These are phyloP conservation scores for Alauda arvensis DNA, from an alignment of 2,797 vertebrate genomes.

Conservation along the genomic window DNA sequence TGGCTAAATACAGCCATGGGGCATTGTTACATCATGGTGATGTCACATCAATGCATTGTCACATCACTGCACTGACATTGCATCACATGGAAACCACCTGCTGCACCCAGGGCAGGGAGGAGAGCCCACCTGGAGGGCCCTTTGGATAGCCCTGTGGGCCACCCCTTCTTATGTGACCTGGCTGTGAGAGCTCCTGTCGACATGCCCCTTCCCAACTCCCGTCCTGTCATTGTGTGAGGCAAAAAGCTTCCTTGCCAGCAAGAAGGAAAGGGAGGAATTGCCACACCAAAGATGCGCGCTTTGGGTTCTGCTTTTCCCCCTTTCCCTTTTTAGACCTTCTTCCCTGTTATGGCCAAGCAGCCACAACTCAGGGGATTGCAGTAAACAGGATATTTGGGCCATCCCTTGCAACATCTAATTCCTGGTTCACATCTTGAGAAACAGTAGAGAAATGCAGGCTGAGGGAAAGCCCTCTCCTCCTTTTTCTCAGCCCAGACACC, in stretches of 20 bases:
- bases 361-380: not conserved
- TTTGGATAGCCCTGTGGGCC: not conserved
- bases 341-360: not conserved
- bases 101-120: too few species aligned
- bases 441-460: not conserved
- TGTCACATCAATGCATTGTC: not conserved
- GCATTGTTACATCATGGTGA: not conserved
- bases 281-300: not conserved
- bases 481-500: not conserved
- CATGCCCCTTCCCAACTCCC: not conserved
- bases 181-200: not conserved
- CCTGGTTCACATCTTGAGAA: not conserved
- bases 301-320: not conserved
- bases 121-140: fast-evolving
- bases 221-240: too few species aligned
- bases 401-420: not conserved
- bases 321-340: not conserved
- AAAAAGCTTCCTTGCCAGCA: not conserved
- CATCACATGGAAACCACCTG: fast-evolving
- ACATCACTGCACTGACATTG: fast-evolving
- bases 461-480: not conserved
- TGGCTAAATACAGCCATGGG: not conserved
- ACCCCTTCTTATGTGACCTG: fast-evolving
- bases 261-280: not conserved
- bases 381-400: not conserved